A percentile compares a stretch with the other conserved stretches of the same genome.
Conservation (phyloP, 1,140 invertebrate genomes). For the Doryteuthis pealeii region DNA sequence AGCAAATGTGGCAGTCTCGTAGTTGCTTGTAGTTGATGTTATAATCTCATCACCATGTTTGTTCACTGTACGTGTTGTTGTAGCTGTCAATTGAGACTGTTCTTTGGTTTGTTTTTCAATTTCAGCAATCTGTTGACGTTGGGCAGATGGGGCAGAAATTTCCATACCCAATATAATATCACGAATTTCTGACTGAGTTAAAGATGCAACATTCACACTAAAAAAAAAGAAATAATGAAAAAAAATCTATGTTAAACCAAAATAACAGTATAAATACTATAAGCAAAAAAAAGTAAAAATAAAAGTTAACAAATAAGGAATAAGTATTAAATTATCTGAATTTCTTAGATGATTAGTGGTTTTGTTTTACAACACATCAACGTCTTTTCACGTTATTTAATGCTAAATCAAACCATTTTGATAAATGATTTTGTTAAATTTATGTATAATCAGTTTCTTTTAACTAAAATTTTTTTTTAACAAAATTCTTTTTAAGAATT, state of each 20-base stretch:
- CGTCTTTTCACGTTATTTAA: no score
- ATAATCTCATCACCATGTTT: conserved; percentile 99
- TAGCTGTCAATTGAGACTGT: conserved; percentile 96
- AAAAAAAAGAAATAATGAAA: neutral
- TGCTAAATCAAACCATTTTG: no score
- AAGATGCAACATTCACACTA: conserved; percentile 94
- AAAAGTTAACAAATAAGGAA: neutral
- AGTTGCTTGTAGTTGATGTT: conserved; percentile 97
- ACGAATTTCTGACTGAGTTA: conserved; percentile 98
- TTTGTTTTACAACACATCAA: no score
- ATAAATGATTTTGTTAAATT: no score
- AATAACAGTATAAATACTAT: no score
- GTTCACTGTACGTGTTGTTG: conserved; percentile 96
- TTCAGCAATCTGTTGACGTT: conserved; percentile 98
- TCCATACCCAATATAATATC: conserved; percentile 99
- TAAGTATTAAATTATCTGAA: neutral
- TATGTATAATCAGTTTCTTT: no score
- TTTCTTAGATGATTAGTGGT: no score
- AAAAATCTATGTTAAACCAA: no score
- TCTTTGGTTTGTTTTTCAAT: conserved; percentile 99
- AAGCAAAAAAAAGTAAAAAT: no score
- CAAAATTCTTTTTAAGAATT: no score
- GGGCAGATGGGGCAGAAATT: conserved; percentile 97
- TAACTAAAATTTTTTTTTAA: no score
- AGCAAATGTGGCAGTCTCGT: conserved; percentile 96